A percentile compares a stretch with the other conserved stretches of the same genome.
Conservation (phyloP, 2,888 invertebrate species). For the Diadegma fenestrale region DNA sequence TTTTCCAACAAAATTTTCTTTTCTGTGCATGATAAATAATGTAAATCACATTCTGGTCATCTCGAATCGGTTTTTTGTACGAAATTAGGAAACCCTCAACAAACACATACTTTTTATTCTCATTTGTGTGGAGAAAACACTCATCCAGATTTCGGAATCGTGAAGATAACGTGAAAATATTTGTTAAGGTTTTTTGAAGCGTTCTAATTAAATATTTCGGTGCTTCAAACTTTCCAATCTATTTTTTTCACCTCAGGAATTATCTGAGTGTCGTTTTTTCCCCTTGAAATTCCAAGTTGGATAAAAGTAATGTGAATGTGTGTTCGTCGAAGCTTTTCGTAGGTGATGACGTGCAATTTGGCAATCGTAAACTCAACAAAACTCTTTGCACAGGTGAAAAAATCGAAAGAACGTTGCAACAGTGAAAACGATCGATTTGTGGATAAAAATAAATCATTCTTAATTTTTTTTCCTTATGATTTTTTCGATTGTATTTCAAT, state of each 20-base stretch:
- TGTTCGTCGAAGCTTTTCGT: background rate
- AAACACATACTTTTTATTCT: too few relatives aligned
- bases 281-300: background rate
- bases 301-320: background rate
- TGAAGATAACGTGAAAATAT: too few relatives aligned
- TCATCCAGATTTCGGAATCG: too few relatives aligned
- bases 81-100: background rate
- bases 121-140: too few relatives aligned
- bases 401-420: background rate
- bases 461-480: background rate
- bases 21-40: too few relatives aligned
- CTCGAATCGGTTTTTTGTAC: background rate
- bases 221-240: background rate
- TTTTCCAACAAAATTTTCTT: too few relatives aligned
- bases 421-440: conserved; percentile 9
- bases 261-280: background rate
- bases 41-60: background rate
- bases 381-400: background rate
- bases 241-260: background rate
- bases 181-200: too few relatives aligned
- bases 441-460: background rate
- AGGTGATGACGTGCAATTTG: too few relatives aligned
- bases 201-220: too few relatives aligned
- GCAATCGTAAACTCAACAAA: too few relatives aligned
- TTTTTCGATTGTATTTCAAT: conserved; percentile 5